Evolutionary conservation across 2,797 vertebrate species (phyloP), one percentile per base, ranked within the genome.

Genomic region (Odontamblyopus rebecca): DNA sequence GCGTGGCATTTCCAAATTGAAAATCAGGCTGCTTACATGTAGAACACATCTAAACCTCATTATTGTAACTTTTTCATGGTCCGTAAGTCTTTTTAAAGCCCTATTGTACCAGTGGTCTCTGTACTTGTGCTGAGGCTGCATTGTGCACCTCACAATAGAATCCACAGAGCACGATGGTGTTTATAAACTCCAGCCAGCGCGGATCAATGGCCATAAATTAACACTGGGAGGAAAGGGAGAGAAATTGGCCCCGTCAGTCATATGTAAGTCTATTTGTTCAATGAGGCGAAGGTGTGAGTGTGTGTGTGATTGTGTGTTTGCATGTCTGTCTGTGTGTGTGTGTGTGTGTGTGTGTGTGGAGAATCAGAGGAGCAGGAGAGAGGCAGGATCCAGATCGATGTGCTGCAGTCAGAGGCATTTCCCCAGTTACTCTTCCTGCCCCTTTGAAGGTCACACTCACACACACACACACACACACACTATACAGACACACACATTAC

Each of bases 131-230:
- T 91, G 90, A 90, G 82, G 30, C 68, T 16, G 84, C 83, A 85
- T 81, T 88, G 87, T 85, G 79, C 80, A 85, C 69, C 77, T 82
- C 81, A 85, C 85, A 88, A 87, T 72, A 67, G 67, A 80, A 75
- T 82, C 77, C 77, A 19, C 57, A 59, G 81, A 85, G 85, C 82
- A 86, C 82, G 85, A 89, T 91, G 86, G 86, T 48, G 44, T 48
- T 85, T 90, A 89, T 91, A 91, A 91, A 91, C 89, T 88, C 89
- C 87, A 85, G 80, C 81, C 51, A 41, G 84, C 81, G 85, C 72
- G 85, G 90, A 94, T 93, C 89, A 90, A 92, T 91, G 87, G 77
- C 85, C 74, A 90, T 92, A 90, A 90, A 93, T 93, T 91, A 92
- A 85, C 89, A 78, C 83, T 80, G 82, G 80, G 83, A 82, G 85